These are phyloP conservation scores for Opisthograptis luteolata DNA, from an alignment of 2,888 invertebrate genomes.

Conservation along the genomic window DNA sequence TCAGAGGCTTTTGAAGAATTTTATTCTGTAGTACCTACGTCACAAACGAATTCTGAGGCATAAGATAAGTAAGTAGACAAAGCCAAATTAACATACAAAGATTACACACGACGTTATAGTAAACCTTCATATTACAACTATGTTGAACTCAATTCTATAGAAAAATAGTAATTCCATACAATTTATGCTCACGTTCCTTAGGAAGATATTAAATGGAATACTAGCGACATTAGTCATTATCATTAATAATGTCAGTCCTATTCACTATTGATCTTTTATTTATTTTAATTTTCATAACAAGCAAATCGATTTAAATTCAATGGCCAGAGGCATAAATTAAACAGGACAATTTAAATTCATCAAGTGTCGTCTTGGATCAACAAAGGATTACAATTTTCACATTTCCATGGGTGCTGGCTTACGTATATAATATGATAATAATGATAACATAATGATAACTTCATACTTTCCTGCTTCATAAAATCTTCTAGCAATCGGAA, in stretches of 20 bases:
- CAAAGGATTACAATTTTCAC: slow-evolving; percentile 28
- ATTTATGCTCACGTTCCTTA: slow-evolving; percentile 8
- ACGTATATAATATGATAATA: too few relatives aligned
- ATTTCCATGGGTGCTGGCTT: slow-evolving; percentile 13
- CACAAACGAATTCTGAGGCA: too few relatives aligned
- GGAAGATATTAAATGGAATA: slow-evolving; percentile 33
- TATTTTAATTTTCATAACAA: slow-evolving; percentile 44
- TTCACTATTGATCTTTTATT: slow-evolving; percentile 40
- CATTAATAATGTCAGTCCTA: slow-evolving; percentile 33
- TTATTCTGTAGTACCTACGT: too few relatives aligned
- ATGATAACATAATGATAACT: too few relatives aligned
- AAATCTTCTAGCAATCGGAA: too few relatives aligned
- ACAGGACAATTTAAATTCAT: slow-evolving; percentile 29
- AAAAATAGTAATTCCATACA: not conserved
- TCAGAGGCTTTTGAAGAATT: too few relatives aligned
- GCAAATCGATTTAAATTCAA: slow-evolving; percentile 42
- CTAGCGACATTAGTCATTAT: slow-evolving; percentile 39
- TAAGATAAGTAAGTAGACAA: too few relatives aligned
- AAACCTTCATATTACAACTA: slow-evolving; percentile 3
- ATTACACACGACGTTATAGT: not conserved
- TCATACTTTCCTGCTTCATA: too few relatives aligned
- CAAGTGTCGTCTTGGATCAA: slow-evolving; percentile 26
- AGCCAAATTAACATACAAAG: not conserved
- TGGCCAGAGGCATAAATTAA: slow-evolving; percentile 39
- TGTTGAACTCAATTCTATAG: not conserved